Evolutionary conservation across 1,140 invertebrate genomes (phyloP).

Genomic region (Bombus sibiricus): DNA sequence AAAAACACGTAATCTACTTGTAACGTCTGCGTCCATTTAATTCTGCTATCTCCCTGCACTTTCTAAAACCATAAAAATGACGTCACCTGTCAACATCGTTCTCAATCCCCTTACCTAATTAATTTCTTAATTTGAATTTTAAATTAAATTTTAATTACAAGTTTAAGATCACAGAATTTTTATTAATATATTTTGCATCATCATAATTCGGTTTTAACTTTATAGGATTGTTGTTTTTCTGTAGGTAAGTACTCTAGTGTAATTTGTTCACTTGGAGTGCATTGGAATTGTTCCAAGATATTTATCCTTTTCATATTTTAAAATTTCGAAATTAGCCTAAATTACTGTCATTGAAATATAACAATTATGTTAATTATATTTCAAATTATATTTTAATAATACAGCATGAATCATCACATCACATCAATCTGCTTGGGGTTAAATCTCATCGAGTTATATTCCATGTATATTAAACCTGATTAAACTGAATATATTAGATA

Average conservation of each 20-base stretch:
- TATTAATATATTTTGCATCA: neutral
- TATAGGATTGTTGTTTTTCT: neutral
- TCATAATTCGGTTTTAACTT: neutral
- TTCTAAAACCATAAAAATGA: constrained; percentile 17
- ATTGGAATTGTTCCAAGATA: neutral
- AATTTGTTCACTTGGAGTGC: neutral
- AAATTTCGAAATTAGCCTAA: neutral
- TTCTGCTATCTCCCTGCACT: neutral
- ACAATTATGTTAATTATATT: neutral
- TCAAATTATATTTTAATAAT: neutral
- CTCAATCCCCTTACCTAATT: neutral
- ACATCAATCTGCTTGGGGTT: neutral
- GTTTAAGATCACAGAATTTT: too few species aligned
- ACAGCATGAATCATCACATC: too few species aligned
- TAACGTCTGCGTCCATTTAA: constrained; percentile 11
- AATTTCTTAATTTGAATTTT: too few species aligned
- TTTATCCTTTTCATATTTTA: neutral
- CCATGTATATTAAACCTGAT: neutral
- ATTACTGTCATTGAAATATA: neutral
- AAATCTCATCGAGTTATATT: neutral
- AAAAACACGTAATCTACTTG: constrained; percentile 42
- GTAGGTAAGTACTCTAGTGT: neutral
- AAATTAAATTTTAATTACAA: too few species aligned
- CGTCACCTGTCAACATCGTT: neutral
- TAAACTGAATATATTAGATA: neutral